Evolutionary conservation across 2,888 invertebrate genomes (phyloP), one percentile per base, ranked within the genome.

Genomic region (Lasioglossum pauxillum): DNA sequence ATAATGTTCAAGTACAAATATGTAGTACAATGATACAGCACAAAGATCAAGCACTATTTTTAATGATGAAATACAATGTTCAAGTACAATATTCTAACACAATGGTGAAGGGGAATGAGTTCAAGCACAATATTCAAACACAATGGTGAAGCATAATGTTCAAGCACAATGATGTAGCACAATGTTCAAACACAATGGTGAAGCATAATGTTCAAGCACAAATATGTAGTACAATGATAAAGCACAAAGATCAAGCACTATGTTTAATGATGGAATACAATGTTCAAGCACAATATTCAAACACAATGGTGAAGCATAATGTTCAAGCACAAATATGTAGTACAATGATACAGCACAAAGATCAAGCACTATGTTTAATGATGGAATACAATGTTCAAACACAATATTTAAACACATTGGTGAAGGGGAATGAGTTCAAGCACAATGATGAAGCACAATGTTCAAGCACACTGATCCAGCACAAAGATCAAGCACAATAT

Each of bases 191-290:
- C 53, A 53, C 16, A 53, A 53, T 23, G 7, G 1, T 23, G 8
- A 5, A 44, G 31, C 16, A 5, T 1, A 46, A 16, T 0, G 1
- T 1, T 49, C 19, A 19, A 5, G 0, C 5, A n/a, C n/a, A n/a
- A n/a, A n/a, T n/a, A n/a, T n/a, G n/a, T n/a, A n/a, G n/a, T n/a
- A n/a, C n/a, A n/a, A n/a, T n/a, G n/a, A n/a, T n/a, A n/a, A n/a
- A n/a, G n/a, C n/a, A 49, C 19, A 49, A 49, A 0, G 16, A 1
- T 5, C 0, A 53, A n/a, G 53, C 0, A 53, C 3, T 10, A 53
- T 0, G 53, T 0, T 3, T 0, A 23, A 53, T 4, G 12, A 12
- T 23, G 0, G 4, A n/a, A 3, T n/a, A 57, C 0, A 10, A n/a
- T 23, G 0, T 0, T 53, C 7, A 23, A 53, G 19, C 53, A 23